Evolutionary conservation across 2,797 vertebrate genomes (phyloP).

Genomic region (Coregonus suidteri): DNA sequence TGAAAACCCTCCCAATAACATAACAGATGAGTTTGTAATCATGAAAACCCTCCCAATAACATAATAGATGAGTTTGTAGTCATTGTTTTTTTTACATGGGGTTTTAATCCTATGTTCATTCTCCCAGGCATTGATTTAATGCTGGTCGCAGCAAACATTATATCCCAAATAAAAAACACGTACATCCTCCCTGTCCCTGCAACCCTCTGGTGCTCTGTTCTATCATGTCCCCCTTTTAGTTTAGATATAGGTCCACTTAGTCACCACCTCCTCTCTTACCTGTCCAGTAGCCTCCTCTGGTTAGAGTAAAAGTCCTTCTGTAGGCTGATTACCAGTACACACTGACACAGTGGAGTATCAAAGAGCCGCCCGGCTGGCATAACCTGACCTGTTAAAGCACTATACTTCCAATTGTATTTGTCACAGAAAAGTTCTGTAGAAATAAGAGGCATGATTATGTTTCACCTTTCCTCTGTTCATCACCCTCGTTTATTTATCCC

Average conservation of each 20-base stretch:
- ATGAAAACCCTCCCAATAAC: too few species aligned
- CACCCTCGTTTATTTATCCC: slow-evolving; percentile 14
- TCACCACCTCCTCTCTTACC: slow-evolving; percentile 50
- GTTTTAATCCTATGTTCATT: slow-evolving; percentile 35
- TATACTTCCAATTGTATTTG: background rate
- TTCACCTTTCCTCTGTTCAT: background rate
- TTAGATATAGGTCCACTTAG: slow-evolving; percentile 62
- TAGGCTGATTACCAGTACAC: background rate
- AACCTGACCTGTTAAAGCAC: background rate
- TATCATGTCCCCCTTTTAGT: slow-evolving; percentile 20
- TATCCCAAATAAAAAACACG: slow-evolving; percentile 41
- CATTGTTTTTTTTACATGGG: slow-evolving; percentile 17
- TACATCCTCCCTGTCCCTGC: slow-evolving; percentile 2
- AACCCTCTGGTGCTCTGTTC: slow-evolving; percentile 53
- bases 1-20: too few species aligned
- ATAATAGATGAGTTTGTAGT: too few species aligned
- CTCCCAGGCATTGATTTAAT: slow-evolving; percentile 50
- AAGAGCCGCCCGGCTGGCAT: background rate
- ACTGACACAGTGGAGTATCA: background rate
- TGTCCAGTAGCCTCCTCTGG: slow-evolving; percentile 33
- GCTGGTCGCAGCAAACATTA: slow-evolving; percentile 36
- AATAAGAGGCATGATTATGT: slow-evolving; percentile 26
- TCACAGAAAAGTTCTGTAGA: slow-evolving; percentile 27
- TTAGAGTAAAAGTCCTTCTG: slow-evolving; percentile 24
- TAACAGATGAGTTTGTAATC: too few species aligned